Percentiles rank a stretch among this genome's conserved stretches.
Evolutionary conservation across 2,888 invertebrate genomes (phyloP).

Genomic region (Callosobruchus maculatus): DNA sequence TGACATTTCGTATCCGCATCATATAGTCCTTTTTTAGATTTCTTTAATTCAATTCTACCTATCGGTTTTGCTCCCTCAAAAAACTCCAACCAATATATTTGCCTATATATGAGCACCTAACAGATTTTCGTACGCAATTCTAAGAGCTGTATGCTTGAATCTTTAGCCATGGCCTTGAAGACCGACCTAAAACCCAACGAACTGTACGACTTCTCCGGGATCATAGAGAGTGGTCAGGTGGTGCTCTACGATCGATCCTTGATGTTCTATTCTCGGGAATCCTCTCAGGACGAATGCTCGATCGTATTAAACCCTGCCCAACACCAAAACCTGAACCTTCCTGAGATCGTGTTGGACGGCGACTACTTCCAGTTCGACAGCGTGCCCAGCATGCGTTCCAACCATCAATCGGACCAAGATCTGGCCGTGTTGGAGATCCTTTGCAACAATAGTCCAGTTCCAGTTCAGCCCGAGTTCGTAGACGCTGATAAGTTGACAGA

Average conservation of each 20-base stretch:
- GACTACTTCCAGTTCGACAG: slow-evolving; percentile 12
- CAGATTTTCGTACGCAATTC: too few species aligned
- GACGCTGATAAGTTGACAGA: too few species aligned
- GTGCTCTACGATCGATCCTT: slow-evolving; percentile 12
- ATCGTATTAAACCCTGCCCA: slow-evolving; percentile 11
- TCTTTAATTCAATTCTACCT: background rate
- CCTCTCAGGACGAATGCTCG: slow-evolving; percentile 9
- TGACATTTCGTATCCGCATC: background rate
- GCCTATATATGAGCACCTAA: too few species aligned
- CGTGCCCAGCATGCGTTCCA: background rate
- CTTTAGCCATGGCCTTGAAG: slow-evolving; percentile 12
- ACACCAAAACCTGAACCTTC: slow-evolving; percentile 8
- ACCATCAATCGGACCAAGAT: slow-evolving; percentile 11
- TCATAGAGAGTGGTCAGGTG: slow-evolving; percentile 14
- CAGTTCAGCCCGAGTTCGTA: slow-evolving; percentile 24
- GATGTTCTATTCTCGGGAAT: slow-evolving; percentile 9
- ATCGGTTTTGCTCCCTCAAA: background rate
- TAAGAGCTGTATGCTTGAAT: too few species aligned
- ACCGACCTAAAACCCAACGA: slow-evolving; percentile 11
- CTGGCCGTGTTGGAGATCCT: slow-evolving; percentile 15
- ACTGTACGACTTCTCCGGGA: slow-evolving; percentile 11
- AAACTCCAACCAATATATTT: background rate
- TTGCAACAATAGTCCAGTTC: slow-evolving; percentile 7
- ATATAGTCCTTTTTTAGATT: background rate
- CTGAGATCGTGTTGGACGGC: slow-evolving; percentile 12